phyloP scores from a whole-genome alignment of 2,113 vertebrate species.

The Morone chrysops region DNA sequence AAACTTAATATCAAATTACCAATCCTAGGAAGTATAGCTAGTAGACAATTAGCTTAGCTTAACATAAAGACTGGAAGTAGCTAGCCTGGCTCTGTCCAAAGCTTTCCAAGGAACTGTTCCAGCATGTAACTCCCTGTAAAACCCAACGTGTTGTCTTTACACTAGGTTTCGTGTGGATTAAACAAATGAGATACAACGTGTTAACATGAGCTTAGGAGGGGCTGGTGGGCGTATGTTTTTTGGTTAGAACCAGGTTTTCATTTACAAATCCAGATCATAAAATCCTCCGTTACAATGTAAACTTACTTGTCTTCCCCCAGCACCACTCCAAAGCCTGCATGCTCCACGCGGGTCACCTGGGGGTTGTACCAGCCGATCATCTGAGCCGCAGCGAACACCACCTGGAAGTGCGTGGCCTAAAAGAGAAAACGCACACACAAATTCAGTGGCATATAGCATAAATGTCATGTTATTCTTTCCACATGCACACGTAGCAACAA shows the following conservation, averaged over 20 bases:
- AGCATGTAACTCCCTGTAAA: too few species aligned
- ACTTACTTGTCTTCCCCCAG: conserved; percentile 96
- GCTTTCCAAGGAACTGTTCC: too few species aligned
- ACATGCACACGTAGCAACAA: too few species aligned
- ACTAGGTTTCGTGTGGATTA: too few species aligned
- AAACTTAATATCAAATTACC: too few species aligned
- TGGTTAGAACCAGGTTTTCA: too few species aligned
- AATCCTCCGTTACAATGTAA: background rate
- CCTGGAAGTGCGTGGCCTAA: conserved; percentile 91
- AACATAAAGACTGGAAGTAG: background rate
- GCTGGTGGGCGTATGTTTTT: too few species aligned
- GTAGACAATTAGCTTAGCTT: background rate
- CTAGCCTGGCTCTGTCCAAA: background rate
- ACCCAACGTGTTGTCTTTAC: too few species aligned
- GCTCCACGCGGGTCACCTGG: conserved; percentile 89
- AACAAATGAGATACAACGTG: too few species aligned
- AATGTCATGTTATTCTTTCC: background rate
- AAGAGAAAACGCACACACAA: background rate
- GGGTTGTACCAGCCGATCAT: conserved; percentile 97
- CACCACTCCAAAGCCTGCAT: conserved; percentile 96
- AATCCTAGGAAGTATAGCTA: too few species aligned
- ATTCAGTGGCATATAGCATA: background rate
- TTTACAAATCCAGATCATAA: too few species aligned
- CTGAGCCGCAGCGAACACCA: conserved; percentile 90
- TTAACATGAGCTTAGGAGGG: too few species aligned